Base-by-base conservation (phyloP, 1,140 invertebrate species). In the Drosophila bocki region DNA sequence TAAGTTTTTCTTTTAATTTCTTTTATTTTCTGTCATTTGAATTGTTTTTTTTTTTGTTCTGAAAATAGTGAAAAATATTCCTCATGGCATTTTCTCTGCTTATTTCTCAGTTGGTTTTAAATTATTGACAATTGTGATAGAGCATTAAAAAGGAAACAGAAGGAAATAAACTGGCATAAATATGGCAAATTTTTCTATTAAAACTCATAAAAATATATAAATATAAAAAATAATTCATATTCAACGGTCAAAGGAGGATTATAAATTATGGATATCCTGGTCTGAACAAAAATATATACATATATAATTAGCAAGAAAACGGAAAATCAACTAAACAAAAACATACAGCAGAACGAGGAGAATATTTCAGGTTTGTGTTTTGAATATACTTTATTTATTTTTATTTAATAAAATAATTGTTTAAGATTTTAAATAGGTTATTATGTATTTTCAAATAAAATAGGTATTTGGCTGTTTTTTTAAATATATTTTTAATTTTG, bases 101-200 rank as follows among this genome's bases (percentile, higher is more conserved):
- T 54, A 29, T 48, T 57, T 57, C 17, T 19, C 17, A 4, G 39
- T 48, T 64, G 9, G 13, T 41, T 35, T 35, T 33, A n/a, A 72
- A 61, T 56, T 54, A 65, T 62, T 67, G 50, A 67, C 41, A 62
- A 71, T 75, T 58, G 56, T 59, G 61, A 45, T 62, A 44, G 22
- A 26, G 22, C 13, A 26, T n/a, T 6, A 19, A 26, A 58, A 58
- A 22, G n/a, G 6, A 42, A 44, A 33, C 4, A 17, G 11, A 19
- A 26, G 3, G 13, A 7, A 19, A 42, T 32, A 22, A 47, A 47
- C 35, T 45, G 29, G 22, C 61, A 37, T 29, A 58, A 72, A 29
- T 42, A 71, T 71, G 69, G 53, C 58, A 59, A 50, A 71, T 17
- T 59, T 59, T 58, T 29, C 58, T 35, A 50, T 72, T 32, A 59